Percentiles rank a stretch among this genome's conserved stretches.
Evolutionary conservation across 2,888 invertebrate species (phyloP).

Genomic region (Drosophila limbata): DNA sequence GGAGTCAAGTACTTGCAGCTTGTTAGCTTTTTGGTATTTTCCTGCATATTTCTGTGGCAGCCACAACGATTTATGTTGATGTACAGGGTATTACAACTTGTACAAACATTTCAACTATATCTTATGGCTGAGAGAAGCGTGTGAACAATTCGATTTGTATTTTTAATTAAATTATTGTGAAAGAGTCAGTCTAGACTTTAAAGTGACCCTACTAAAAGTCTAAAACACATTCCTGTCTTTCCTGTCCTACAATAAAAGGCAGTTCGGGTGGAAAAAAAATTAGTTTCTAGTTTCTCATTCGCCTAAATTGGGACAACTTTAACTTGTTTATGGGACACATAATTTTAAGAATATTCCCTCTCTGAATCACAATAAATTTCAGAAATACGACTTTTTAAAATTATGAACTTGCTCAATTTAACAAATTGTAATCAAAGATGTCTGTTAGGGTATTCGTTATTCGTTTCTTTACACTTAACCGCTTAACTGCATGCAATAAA

Average conservation of each 20-base stretch:
- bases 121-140: constrained; percentile 17
- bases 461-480: constrained; percentile 7
- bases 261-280: no score
- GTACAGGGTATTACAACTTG: constrained; percentile 16
- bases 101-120: constrained; percentile 9
- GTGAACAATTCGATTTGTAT: constrained; percentile 22
- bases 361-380: no score
- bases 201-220: neutral
- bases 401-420: neutral
- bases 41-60: constrained; percentile 38
- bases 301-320: no score
- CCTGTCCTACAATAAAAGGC: no score
- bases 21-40: constrained; percentile 40
- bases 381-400: neutral
- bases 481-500: neutral
- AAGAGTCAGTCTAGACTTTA: neutral
- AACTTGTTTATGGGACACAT: no score
- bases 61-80: constrained; percentile 13
- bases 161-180: constrained; percentile 8
- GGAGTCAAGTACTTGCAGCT: constrained; percentile 50
- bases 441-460: constrained; percentile 23
- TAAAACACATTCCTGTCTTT: neutral
- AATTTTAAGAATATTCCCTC: no score
- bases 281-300: no score
- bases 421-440: neutral